Base-by-base conservation (phyloP, 2,888 invertebrate species). In the Peribatodes rhomboidaria region DNA sequence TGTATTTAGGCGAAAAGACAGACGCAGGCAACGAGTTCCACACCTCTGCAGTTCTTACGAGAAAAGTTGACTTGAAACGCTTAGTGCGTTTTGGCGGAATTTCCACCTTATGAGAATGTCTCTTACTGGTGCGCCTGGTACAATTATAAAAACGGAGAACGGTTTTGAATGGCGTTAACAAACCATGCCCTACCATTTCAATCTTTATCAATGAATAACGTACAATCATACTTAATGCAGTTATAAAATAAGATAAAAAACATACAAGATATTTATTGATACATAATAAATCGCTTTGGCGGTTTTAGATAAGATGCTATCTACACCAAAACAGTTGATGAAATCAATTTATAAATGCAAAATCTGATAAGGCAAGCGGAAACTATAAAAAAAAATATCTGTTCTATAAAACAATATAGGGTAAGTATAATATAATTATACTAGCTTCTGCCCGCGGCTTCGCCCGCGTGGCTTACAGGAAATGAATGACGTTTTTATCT, bases 331-430 rank as follows among this genome's bases (percentile, higher is more conserved):
- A 63, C 53, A 50, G 35, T 33, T 53, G 52, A 63, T 63, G 7
- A 66, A 65, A 61, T 63, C 61, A 69, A 58, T 52, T 22, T 54
- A 55, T 68, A 69, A 70, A 74, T 71, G 74, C 70, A 71, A 63
- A 70, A 22, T 14, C n/a, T 13, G 58, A 57, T 53, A 57, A 53
- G 10, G 20, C 2, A 1, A 58, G 22, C 16, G 39, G 33, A 37
- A 49, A 63, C 27, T 55, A 61, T 58, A 63, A 44, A 57, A 65
- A 59, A 42, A 39, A 2, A 14, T 33, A 1, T 31, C 27, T 20
- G n/a, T 22, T 16, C 35, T 35, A 42, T 35, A 53, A 42, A 18
- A 18, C 20, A 42, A 41, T 14, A 14, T 41, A 14, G 16, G 1
- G 1, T 3, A 39, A 14, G 37, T 4, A n/a, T 41, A 14, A 41